Evolutionary conservation across 2,888 invertebrate genomes (phyloP).

Genomic region (Dicranocentrus wangi): DNA sequence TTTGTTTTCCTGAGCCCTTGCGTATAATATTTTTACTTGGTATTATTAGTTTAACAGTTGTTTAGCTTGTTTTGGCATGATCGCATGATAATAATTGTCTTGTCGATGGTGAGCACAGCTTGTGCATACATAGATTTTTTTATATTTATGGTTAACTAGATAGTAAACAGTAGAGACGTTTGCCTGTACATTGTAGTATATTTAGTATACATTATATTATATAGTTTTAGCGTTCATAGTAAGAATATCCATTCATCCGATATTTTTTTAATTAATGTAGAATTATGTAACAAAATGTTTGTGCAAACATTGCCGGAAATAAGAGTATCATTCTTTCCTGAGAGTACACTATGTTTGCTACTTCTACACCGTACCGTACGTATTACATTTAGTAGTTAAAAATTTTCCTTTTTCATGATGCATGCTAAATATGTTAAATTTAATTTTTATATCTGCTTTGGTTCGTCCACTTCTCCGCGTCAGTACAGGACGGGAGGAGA

Average conservation of each 20-base stretch:
- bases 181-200: no score
- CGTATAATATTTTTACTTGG: slow-evolving; percentile 41
- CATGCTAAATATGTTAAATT: slow-evolving; percentile 15
- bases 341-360: not conserved
- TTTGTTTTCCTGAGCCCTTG: slow-evolving; percentile 70
- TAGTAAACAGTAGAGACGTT: not conserved
- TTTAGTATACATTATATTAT: not conserved
- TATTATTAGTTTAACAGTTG: slow-evolving; percentile 42
- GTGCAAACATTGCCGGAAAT: slow-evolving; percentile 28
- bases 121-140: slow-evolving; percentile 14
- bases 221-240: not conserved
- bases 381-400: slow-evolving; percentile 15
- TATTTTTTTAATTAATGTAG: not conserved
- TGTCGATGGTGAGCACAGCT: not conserved
- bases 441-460: slow-evolving; percentile 34
- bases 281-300: slow-evolving; percentile 12
- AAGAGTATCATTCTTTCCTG: slow-evolving; percentile 13
- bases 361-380: not conserved
- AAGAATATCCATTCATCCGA: slow-evolving; percentile 16
- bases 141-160: not conserved
- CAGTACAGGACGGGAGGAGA: slow-evolving; percentile 47
- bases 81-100: slow-evolving; percentile 25
- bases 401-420: slow-evolving; percentile 19
- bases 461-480: slow-evolving; percentile 53
- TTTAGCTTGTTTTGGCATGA: slow-evolving; percentile 67